Conservation (phyloP, 2,888 invertebrate genomes). For the Steinernema carpocapsae region DNA sequence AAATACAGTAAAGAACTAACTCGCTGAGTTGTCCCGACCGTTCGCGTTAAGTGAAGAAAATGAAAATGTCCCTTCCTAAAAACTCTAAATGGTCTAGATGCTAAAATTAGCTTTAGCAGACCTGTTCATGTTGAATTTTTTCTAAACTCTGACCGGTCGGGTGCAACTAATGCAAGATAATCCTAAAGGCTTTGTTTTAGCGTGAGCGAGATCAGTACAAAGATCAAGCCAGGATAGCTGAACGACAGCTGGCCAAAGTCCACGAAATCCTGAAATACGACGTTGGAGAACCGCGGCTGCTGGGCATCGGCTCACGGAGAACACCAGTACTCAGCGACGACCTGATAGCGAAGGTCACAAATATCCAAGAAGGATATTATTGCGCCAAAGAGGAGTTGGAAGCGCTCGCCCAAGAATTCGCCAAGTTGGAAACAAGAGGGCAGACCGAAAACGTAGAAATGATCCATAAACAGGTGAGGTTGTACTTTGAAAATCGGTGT, state of each 20-base stretch:
- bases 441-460: neutral
- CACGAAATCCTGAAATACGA: neutral
- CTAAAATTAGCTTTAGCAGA: too few relatives aligned
- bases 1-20: too few relatives aligned
- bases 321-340: constrained; percentile 2
- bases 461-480: constrained; percentile 2
- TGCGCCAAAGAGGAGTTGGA: constrained; percentile 8
- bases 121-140: neutral
- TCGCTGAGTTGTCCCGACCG: too few relatives aligned
- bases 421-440: too few relatives aligned
- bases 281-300: constrained; percentile 1
- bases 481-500: too few relatives aligned
- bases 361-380: neutral
- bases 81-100: neutral
- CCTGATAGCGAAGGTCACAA: neutral
- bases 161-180: too few relatives aligned
- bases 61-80: too few relatives aligned
- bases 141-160: neutral
- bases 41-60: too few relatives aligned
- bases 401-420: too few relatives aligned
- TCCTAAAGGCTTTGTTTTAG: too few relatives aligned
- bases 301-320: neutral
- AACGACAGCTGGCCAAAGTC: neutral
- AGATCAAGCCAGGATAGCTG: neutral
- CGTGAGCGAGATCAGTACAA: constrained; percentile 9